phyloP scores from a whole-genome alignment of 1,140 invertebrate species.

The Nasonia vitripennis region DNA sequence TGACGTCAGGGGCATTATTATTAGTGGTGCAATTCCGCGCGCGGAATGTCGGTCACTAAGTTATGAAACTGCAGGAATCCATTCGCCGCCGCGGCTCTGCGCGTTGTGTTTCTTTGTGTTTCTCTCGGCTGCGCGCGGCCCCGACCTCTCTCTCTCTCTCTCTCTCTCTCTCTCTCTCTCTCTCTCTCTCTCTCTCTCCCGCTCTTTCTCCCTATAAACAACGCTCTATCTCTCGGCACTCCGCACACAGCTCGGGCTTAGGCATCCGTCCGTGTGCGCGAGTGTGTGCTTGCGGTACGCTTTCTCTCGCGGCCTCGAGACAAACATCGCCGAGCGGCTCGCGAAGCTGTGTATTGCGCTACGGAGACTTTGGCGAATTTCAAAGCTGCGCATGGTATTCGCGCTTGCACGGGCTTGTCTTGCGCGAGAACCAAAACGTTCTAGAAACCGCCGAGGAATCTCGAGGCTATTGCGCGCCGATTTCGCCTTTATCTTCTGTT shows the following conservation, averaged over 20 bases:
- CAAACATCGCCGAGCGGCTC: neutral
- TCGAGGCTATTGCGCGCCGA: too few species aligned
- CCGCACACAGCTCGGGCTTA: too few species aligned
- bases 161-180: slow-evolving; percentile 15
- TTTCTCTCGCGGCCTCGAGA: slow-evolving; percentile 49
- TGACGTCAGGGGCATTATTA: slow-evolving; percentile 68
- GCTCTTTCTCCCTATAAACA: neutral
- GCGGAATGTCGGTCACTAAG: slow-evolving; percentile 68
- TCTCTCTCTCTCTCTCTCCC: neutral
- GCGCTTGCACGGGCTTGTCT: too few species aligned
- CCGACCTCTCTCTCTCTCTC: neutral
- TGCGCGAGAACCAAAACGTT: too few species aligned
- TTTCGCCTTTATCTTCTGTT: too few species aligned
- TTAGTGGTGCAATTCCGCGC: slow-evolving; percentile 67
- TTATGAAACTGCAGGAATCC: slow-evolving; percentile 69
- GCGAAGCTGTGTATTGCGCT: too few species aligned
- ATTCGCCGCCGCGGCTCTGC: slow-evolving; percentile 50
- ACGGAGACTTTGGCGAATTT: too few species aligned
- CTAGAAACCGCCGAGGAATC: too few species aligned
- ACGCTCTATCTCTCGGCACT: slow-evolving; percentile 3
- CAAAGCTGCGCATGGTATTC: too few species aligned
- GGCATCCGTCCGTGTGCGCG: neutral
- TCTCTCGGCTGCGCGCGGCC: neutral
- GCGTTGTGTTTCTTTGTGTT: slow-evolving; percentile 29
- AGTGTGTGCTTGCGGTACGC: slow-evolving; percentile 47